phyloP scores from a whole-genome alignment of 1,140 invertebrate species.

The Scylla paramamosain region DNA sequence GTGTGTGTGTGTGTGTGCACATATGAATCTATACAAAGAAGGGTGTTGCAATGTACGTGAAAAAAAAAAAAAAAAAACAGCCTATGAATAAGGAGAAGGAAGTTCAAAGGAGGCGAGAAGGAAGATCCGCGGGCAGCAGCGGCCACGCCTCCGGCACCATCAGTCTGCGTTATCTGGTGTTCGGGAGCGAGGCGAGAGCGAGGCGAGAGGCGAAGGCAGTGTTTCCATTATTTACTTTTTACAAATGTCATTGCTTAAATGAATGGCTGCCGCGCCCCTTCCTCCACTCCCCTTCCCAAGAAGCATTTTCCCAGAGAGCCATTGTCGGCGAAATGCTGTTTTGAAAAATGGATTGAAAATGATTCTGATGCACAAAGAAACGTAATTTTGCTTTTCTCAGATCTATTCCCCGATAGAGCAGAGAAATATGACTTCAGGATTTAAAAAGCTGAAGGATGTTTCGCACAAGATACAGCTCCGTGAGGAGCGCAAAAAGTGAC shows the following conservation, averaged over 20 bases:
- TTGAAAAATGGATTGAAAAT: conserved; percentile 15
- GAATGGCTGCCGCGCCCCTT: background rate
- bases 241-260: conserved; percentile 15
- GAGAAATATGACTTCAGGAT: background rate
- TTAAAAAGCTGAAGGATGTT: background rate
- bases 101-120: no score
- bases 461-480: background rate
- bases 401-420: background rate
- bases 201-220: background rate
- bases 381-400: conserved; percentile 8
- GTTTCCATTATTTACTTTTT: conserved; percentile 17
- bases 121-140: no score
- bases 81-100: no score
- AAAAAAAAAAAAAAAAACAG: no score
- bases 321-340: conserved; percentile 13
- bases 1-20: no score
- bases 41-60: no score
- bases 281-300: background rate
- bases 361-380: conserved; percentile 22
- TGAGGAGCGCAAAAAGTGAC: background rate
- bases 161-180: background rate
- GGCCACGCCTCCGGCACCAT: background rate
- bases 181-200: background rate
- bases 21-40: no score
- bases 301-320: background rate